Conservation (phyloP, 2,888 invertebrate genomes). For the Drosophila mulleri region DNA sequence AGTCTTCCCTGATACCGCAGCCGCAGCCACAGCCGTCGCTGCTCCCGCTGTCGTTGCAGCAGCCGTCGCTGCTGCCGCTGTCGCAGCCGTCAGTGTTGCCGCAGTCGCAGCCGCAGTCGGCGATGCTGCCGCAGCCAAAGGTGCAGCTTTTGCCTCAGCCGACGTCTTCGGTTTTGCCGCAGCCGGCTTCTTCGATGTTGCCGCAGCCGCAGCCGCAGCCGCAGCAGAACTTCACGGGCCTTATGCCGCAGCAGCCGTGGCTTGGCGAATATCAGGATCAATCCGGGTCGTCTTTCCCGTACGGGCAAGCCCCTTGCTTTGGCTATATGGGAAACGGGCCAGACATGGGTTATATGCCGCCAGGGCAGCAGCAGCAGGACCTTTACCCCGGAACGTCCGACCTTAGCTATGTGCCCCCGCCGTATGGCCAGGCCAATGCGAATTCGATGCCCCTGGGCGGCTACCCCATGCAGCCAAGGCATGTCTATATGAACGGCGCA, state of each 20-base stretch:
- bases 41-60: background rate
- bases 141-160: too few relatives aligned
- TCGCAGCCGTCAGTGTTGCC: too few relatives aligned
- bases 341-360: background rate
- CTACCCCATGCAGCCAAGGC: background rate
- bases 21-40: background rate
- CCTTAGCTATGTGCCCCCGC: background rate
- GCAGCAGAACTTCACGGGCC: background rate
- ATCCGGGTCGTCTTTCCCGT: too few relatives aligned
- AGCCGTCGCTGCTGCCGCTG: too few relatives aligned
- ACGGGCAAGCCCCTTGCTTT: background rate
- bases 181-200: background rate
- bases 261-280: background rate
- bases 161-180: too few relatives aligned
- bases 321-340: background rate
- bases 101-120: background rate
- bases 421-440: background rate
- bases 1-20: too few relatives aligned
- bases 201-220: background rate
- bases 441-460: background rate
- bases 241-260: background rate
- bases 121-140: background rate
- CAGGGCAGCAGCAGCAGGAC: background rate
- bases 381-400: background rate
- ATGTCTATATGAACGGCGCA: conserved; percentile 26